Evolutionary conservation across 2,888 invertebrate genomes (phyloP).

Genomic region (Lapara coniferarum): DNA sequence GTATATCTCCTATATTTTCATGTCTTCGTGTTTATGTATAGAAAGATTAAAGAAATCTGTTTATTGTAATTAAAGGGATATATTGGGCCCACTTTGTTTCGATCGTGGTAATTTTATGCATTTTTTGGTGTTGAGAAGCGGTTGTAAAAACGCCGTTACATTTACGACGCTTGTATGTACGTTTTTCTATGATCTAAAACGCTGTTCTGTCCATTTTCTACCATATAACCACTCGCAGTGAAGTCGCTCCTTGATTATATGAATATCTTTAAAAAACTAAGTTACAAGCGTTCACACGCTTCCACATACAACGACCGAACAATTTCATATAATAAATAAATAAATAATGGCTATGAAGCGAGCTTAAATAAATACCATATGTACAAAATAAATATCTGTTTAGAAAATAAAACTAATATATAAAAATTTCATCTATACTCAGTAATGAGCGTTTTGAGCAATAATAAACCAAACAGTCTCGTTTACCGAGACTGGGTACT

Average conservation of each 20-base stretch:
- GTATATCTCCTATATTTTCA: too few relatives aligned
- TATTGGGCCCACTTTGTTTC: too few relatives aligned
- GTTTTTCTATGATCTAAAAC: not conserved
- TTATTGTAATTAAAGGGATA: too few relatives aligned
- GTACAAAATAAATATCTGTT: constrained; percentile 7
- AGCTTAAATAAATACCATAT: constrained; percentile 30
- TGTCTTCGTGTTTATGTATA: too few relatives aligned
- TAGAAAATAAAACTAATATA: constrained; percentile 10
- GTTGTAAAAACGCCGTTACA: too few relatives aligned
- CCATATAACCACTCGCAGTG: constrained; percentile 20
- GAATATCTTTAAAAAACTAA: not conserved
- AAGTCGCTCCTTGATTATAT: constrained; percentile 6
- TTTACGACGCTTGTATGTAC: not conserved
- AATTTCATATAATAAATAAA: constrained; percentile 21
- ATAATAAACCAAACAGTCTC: constrained; percentile 19
- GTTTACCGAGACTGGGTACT: constrained; percentile 1
- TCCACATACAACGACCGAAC: not conserved
- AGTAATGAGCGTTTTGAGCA: constrained; percentile 22
- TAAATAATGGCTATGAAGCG: constrained; percentile 34
- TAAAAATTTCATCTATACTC: constrained; percentile 18
- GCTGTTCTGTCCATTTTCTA: constrained; percentile 12
- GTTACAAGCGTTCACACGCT: not conserved
- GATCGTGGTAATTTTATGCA: too few relatives aligned
- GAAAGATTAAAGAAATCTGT: too few relatives aligned
- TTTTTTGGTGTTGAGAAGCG: too few relatives aligned